Base-by-base conservation (phyloP, 2,797 vertebrate genomes). In the Emys orbicularis region DNA sequence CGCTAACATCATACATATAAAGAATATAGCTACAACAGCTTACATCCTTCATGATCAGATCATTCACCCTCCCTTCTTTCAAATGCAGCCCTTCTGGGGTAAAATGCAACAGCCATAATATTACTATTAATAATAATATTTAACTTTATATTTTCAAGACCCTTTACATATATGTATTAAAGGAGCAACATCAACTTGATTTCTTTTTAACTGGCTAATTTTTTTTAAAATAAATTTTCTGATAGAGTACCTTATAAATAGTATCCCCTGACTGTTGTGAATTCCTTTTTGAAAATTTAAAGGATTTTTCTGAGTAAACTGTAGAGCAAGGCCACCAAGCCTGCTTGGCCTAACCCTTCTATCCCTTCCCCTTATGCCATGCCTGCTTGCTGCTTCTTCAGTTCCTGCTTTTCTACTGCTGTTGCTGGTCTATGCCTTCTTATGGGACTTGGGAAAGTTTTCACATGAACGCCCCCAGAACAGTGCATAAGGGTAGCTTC, bases 11-110 rank as follows among this genome's bases (percentile, higher is more conserved):
- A 83, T 23, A 76, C 6, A 13, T 54, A 6, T 44, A 59, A 80
- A 80, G 1, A 80, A 12, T 47, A 54, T 95, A 94, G 19, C 3
- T 88, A 7, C 50, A 82, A 87, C 12, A 27, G 41, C 34, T 59
- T 84, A 16, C 27, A 59, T 52, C 12, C 47, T 50, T 1, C 19
- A 15, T 3, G 25, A 92, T 44, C 1, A 0, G 31, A 52, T 9
- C 0, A 0, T 41, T 16, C 2, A 6, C 4, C 50, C 21, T 88
- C 25, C 12, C 4, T 84, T 88, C 79, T 54, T 6, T 5, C 90
- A 88, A 86, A 13, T 81, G 18, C 1, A 4, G 19, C 9, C 12
- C 0, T 80, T 88, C 83, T 56, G 29, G 56, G 44, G 18, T 6
- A 94, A 87, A 79, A 13, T 79, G 9, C n/a, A 83, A 47, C 11